phyloP scores from a whole-genome alignment of 1,140 invertebrate genomes.

The Eurosta solidaginis region DNA sequence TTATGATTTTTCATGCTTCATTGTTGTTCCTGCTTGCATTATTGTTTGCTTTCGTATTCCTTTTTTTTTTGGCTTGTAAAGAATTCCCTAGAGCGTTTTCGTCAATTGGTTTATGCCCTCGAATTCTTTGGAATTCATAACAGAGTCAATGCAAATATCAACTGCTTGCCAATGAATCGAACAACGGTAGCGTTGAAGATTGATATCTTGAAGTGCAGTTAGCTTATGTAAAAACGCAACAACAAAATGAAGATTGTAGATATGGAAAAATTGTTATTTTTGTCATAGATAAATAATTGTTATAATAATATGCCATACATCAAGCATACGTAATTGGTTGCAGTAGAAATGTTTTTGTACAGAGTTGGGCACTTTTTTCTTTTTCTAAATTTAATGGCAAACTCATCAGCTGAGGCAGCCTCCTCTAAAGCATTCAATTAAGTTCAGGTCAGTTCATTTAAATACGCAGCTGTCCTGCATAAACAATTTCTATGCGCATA shows the following conservation, averaged over 20 bases:
- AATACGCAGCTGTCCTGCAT: not conserved
- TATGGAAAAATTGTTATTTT: too few relatives aligned
- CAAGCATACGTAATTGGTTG: not conserved
- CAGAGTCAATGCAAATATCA: not conserved
- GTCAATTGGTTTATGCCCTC: not conserved
- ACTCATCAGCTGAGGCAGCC: too few relatives aligned
- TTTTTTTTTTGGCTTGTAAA: not conserved
- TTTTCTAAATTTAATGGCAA: too few relatives aligned
- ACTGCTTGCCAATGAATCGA: not conserved
- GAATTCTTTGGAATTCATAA: not conserved
- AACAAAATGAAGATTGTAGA: not conserved
- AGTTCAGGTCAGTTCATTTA: not conserved
- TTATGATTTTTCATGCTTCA: not conserved
- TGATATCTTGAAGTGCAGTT: not conserved
- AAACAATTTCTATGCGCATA: not conserved
- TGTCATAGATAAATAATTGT: slow-evolving; percentile 11
- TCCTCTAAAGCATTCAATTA: not conserved
- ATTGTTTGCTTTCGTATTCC: not conserved
- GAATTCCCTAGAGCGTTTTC: not conserved
- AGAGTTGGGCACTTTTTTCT: not conserved
- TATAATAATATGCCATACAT: not conserved
- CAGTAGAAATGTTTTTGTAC: not conserved
- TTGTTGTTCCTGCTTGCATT: not conserved
- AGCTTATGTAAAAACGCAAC: not conserved
- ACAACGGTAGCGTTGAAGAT: not conserved